Percentiles rank a stretch among this genome's conserved stretches.
phyloP scores from a whole-genome alignment of 2,113 vertebrate species.

The Ondatra zibethicus region DNA sequence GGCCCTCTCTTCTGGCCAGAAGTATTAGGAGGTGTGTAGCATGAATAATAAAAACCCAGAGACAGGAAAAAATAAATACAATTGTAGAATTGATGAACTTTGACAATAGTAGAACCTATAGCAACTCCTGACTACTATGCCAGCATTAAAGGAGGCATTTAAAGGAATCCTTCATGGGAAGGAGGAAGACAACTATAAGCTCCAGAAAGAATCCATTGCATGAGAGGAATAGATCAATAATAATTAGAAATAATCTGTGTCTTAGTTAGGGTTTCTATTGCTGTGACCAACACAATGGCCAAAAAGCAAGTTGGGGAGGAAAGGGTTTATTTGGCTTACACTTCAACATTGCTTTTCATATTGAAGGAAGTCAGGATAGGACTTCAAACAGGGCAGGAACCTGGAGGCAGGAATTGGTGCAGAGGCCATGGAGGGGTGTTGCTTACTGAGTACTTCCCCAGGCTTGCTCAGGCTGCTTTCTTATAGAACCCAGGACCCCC shows the following conservation, averaged over 20 bases:
- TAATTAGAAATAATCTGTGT: background rate
- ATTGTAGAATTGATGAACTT: background rate
- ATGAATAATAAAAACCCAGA: no score
- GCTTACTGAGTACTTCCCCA: background rate
- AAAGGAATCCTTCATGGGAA: background rate
- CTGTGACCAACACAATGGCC: background rate
- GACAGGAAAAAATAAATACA: no score
- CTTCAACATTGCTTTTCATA: background rate
- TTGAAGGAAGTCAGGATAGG: background rate
- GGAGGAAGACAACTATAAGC: background rate
- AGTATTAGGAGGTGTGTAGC: constrained; percentile 84
- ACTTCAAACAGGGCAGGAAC: background rate
- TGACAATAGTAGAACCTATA: background rate
- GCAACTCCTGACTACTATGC: background rate
- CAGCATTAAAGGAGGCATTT: background rate
- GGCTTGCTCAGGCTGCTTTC: background rate
- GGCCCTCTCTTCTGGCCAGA: constrained; percentile 77
- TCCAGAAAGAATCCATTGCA: background rate
- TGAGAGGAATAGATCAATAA: background rate
- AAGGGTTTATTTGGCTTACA: background rate
- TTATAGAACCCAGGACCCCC: background rate
- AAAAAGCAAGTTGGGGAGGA: background rate
- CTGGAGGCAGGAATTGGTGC: background rate
- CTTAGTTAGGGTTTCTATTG: background rate
- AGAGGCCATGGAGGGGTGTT: background rate